A percentile compares a stretch with the other conserved stretches of the same genome.
Conservation (phyloP, 2,888 invertebrate genomes). For the Pristionchus maxplancki region DNA sequence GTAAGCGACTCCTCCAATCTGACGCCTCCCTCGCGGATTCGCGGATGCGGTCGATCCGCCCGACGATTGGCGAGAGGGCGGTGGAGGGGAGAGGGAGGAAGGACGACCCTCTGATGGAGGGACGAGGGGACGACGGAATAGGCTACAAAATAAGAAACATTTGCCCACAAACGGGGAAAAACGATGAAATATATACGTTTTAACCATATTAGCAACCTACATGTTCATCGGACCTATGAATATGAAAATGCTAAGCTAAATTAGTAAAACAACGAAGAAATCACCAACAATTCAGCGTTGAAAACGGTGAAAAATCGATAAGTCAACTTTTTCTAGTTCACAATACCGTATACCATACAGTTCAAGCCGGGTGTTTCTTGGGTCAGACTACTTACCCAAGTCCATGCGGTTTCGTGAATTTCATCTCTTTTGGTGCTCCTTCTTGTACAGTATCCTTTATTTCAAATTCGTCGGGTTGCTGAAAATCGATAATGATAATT, state of each 20-base stretch:
- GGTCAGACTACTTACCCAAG: conserved; percentile 13
- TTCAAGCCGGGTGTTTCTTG: background rate
- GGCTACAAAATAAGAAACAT: background rate
- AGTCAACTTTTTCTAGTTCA: background rate
- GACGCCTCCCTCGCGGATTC: conserved; percentile 21
- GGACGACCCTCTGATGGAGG: background rate
- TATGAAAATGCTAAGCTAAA: no score
- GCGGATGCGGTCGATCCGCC: background rate
- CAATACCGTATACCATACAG: background rate
- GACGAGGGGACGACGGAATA: conserved; percentile 1
- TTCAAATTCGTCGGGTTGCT: conserved; percentile 20
- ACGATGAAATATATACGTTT: no score
- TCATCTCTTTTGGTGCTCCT: conserved; percentile 5
- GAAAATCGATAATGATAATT: conserved; percentile 18
- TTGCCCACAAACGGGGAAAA: background rate
- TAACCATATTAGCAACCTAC: no score
- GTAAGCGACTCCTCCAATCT: background rate
- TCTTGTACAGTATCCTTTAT: conserved; percentile 35
- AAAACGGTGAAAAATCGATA: background rate
- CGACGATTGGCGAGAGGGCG: background rate
- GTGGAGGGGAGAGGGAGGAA: background rate
- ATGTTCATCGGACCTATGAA: no score
- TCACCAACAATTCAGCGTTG: background rate
- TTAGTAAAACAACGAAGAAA: background rate
- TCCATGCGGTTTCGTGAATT: background rate